Evolutionary conservation across 2,113 vertebrate species (phyloP), one percentile per base, ranked within the genome.

Genomic region (Kryptolebias marmoratus): DNA sequence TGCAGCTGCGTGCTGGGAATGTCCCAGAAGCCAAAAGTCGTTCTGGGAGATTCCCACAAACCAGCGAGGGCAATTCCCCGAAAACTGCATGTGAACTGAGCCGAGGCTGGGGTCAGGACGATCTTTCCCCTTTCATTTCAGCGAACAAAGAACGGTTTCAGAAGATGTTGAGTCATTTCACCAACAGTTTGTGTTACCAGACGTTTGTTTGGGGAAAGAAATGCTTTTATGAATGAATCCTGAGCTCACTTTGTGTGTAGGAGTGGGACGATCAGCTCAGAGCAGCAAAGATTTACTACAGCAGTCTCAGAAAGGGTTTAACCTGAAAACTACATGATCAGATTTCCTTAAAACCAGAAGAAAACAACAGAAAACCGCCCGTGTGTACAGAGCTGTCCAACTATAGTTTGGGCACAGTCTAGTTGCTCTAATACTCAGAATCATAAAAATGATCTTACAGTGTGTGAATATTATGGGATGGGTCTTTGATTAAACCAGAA

Each of bases 1-100:
- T 73, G 72, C 84, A 87, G 83, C 87, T 87, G 87, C 68, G 48
- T 82, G 48, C 79, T 78, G 88, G 91, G 91, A 92, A 91, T 92
- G 85, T 90, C 90, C 91, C 91, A 78, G 73, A 81, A 86, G 82
- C 79, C 69, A 54, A 47, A 74, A 84, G 71, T 75, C 48, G 27
- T 72, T 82, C 59, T 76, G 90, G 90, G 91, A 92, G 84, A 90
- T 89, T 90, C 90, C 91, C 90, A 90, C 77, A 86, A 86, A 61
- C 73, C 82, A 66, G 22, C 63, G 28, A 77, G 71, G 88, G 87
- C 85, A 92, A 88, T 90, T 90, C 88, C 90, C 83, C 4, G 0
- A 60, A 28, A 63, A 82, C 80, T 84, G 84, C 85, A 88, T 89
- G 78, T 73, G 6, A 30, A 53, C 39, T 68, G 32, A 58, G 42